Evolutionary conservation across 2,113 vertebrate genomes (phyloP), one percentile per base, ranked within the genome.

Genomic region (Atherinomorus stipes): DNA sequence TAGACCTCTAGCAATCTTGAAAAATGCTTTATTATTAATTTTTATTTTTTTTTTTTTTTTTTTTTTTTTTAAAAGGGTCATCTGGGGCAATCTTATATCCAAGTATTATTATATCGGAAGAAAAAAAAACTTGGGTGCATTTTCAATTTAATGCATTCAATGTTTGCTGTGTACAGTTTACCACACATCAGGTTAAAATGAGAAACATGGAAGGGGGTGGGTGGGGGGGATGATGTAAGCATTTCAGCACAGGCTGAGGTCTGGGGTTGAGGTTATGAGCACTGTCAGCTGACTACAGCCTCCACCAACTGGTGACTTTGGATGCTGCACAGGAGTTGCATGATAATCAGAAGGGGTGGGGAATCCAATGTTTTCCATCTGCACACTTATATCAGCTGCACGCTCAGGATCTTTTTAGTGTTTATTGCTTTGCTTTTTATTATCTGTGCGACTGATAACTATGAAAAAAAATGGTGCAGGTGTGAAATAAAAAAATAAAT

Each of bases 171-270:
- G 40, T 56, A 13, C 37, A 22, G 52, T 66, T 74, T 13, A 78
- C 18, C 47, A 76, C 64, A 78, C 42, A 58, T 28, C 53, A 0
- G 15, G 65, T 62, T 68, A 1, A 68, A 74, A 72, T 28, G 40
- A 49, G 66, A 64, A 10, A 7, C 22, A 6, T 18, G 28, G 10
- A 12, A 23, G 42, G 51, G 56, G 44, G 31, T 54, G 21, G 57
- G 42, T 21, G 12, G 56, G 40, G 40, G 59, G 25, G 76, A 80
- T 88, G 88, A 90, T 84, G 76, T 77, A 88, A 90, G 85, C 64
- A 71, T 88, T 86, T 85, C 70, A 85, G 76, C 62, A 80, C 56
- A 67, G 59, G 73, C 85, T 85, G 83, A 90, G 89, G 81, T 83
- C 81, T 84, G 74, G 34, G 81, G 82, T 69, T 83, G 78, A 71